phyloP scores from a whole-genome alignment of 2,888 invertebrate species.

The Zhuqinia jingwanae region DNA sequence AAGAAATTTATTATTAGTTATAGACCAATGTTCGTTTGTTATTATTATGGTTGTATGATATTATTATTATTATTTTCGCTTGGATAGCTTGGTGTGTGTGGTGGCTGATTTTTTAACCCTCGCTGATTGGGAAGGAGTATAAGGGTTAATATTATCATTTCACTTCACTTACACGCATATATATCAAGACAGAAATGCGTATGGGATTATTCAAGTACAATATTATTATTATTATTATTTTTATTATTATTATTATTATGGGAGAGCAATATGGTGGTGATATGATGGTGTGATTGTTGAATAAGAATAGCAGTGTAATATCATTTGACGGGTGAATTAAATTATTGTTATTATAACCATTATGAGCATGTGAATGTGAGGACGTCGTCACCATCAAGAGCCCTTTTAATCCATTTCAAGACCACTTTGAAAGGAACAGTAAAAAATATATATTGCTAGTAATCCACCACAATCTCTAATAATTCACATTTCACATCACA shows the following conservation, averaged over 20 bases:
- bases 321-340: conserved; percentile 33
- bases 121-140: neutral
- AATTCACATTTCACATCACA: neutral
- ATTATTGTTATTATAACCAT: conserved; percentile 16
- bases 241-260: too few relatives aligned
- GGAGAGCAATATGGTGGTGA: neutral
- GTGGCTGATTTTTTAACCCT: conserved; percentile 33
- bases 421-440: conserved; percentile 25
- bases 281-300: neutral
- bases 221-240: too few relatives aligned
- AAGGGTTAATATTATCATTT: conserved; percentile 44
- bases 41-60: neutral
- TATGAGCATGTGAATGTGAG: conserved; percentile 41
- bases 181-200: neutral
- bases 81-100: conserved; percentile 24
- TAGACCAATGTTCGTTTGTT: neutral
- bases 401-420: conserved; percentile 44
- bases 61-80: conserved; percentile 45
- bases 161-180: too few relatives aligned
- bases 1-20: conserved; percentile 32
- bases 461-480: conserved; percentile 42
- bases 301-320: conserved; percentile 22
- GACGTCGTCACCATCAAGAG: conserved; percentile 55
- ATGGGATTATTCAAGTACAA: too few relatives aligned
- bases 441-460: conserved; percentile 36